phyloP scores from a whole-genome alignment of 2,888 invertebrate species.

The Drosophila ezoana region DNA sequence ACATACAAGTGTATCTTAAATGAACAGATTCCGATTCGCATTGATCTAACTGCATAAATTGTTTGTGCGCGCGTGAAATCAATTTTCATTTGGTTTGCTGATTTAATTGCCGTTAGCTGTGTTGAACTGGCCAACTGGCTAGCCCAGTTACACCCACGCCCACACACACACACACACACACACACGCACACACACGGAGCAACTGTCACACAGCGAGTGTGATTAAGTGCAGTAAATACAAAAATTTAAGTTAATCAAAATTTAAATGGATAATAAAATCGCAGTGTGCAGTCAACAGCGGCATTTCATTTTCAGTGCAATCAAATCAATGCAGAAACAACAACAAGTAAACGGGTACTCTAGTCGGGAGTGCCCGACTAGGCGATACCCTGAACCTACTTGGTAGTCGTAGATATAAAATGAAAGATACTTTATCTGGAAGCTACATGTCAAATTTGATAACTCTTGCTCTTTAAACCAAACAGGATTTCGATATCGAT shows the following conservation, averaged over 20 bases:
- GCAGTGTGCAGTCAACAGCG: constrained; percentile 45
- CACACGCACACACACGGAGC: background rate
- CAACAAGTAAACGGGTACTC: constrained; percentile 2
- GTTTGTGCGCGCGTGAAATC: constrained; percentile 66
- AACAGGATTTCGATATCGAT: no score
- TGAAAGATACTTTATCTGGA: no score
- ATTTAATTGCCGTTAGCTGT: constrained; percentile 58
- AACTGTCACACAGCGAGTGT: constrained; percentile 56
- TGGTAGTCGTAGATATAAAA: no score
- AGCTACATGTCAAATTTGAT: no score
- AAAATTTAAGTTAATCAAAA: constrained; percentile 80
- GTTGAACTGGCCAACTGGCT: constrained; percentile 35
- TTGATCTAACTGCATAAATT: constrained; percentile 68
- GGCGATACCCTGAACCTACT: no score
- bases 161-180: background rate
- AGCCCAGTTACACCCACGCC: constrained; percentile 32
- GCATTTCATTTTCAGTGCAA: constrained; percentile 46
- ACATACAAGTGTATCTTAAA: constrained; percentile 31
- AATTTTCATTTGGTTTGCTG: constrained; percentile 75
- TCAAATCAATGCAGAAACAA: constrained; percentile 68
- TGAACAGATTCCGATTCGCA: constrained; percentile 34
- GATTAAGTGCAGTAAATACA: constrained; percentile 71
- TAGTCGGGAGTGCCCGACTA: no score
- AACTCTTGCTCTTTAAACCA: no score
- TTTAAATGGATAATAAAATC: constrained; percentile 79